Evolutionary conservation across 2,888 invertebrate species (phyloP), one percentile per base, ranked within the genome.

Genomic region (Drosophila koepferae): DNA sequence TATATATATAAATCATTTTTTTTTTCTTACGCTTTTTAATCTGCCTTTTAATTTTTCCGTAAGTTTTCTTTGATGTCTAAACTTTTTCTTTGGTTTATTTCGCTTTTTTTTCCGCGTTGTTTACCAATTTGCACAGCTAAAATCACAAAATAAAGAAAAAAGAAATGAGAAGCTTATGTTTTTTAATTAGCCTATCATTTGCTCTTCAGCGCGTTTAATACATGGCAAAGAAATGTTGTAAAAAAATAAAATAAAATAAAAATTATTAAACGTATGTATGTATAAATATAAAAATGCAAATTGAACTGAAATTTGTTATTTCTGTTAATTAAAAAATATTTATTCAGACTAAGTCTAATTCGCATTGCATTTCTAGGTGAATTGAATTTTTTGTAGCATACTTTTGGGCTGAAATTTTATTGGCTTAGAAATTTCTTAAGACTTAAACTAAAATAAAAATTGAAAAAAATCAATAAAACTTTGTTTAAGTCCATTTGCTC

Each of bases 1-100:
- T 28, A 54, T 63, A 60, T 68, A 56, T 65, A 62, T 63, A 55
- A 18, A 67, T 54, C 48, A 55, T 56, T 61, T 23, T 61, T 40
- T 23, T 64, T 34, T 34, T 46, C 54, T 58, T 49, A 67, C 53
- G 65, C 58, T 80, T 80, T 83, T 74, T 89, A 89, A 89, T 89
- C 89, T 88, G 82, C 68, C 71, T 83, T 81, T 89, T 89, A 84
- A 84, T 87, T 88, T 88, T 51, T 38, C 48, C 12, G 38, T 63
- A 85, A 85, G 80, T 81, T 89, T 77, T 51, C 89, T 89, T 89
- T 89, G 89, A 89, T 86, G 89, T 89, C 36, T 58, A 63, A 77
- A 81, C 74, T 85, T 87, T 77, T 77, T 69, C 71, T 36, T 36
- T 3, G 28, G 34, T 77, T 78, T 82, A 69, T 69, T 74, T 49